These are phyloP conservation scores for Saxidomus purpurata DNA, from an alignment of 1,140 invertebrate genomes.

Conservation along the genomic window DNA sequence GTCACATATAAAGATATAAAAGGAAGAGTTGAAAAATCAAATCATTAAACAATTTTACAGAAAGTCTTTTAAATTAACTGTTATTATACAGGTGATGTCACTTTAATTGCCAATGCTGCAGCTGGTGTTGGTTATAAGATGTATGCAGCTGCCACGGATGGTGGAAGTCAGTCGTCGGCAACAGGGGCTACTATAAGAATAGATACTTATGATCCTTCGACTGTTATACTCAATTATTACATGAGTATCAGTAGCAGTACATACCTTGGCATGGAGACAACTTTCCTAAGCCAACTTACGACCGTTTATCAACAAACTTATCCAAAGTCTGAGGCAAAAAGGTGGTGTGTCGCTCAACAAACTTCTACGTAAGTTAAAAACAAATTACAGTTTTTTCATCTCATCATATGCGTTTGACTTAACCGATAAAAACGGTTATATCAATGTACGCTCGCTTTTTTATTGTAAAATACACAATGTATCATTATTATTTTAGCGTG, in stretches of 20 bases:
- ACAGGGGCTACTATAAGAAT: slow-evolving; percentile 69
- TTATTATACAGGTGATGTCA: slow-evolving; percentile 72
- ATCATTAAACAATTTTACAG: no score
- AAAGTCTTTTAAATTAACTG: no score
- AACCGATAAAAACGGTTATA: no score
- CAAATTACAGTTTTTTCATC: not conserved
- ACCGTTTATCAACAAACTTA: slow-evolving; percentile 65
- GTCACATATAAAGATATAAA: no score
- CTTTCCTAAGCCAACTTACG: slow-evolving; percentile 69
- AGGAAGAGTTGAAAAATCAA: no score
- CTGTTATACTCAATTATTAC: slow-evolving; percentile 69
- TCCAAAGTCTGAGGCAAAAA: slow-evolving; percentile 58
- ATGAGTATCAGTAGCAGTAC: slow-evolving; percentile 69
- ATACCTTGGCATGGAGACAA: slow-evolving; percentile 55
- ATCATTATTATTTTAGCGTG: no score
- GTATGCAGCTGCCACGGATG: slow-evolving; percentile 63
- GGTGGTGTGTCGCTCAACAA: slow-evolving; percentile 71
- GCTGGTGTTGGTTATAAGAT: slow-evolving; percentile 67
- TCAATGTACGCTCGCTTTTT: no score
- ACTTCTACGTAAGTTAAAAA: slow-evolving; percentile 45
- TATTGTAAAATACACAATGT: no score
- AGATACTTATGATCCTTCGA: slow-evolving; percentile 72
- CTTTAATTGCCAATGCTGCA: slow-evolving; percentile 56
- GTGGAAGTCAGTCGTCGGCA: slow-evolving; percentile 62
- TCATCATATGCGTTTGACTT: not conserved